These are phyloP conservation scores for Acrocephalus kingi DNA, from an alignment of 2,113 vertebrate species.

Conservation along the genomic window DNA sequence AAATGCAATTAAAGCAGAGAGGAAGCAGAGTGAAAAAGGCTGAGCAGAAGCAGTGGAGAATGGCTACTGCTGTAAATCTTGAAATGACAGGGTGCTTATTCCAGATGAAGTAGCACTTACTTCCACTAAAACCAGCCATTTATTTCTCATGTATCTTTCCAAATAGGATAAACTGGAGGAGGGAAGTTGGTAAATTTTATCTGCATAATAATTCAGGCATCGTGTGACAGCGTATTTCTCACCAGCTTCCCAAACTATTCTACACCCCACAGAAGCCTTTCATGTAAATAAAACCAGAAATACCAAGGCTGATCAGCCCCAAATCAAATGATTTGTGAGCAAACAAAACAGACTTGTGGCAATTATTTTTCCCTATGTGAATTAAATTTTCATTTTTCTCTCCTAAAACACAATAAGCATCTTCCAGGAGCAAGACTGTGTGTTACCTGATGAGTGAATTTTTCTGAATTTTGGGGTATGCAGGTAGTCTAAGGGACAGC, in stretches of 20 bases:
- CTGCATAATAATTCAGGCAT: background rate
- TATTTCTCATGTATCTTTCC: conserved; percentile 5
- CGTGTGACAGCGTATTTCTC: background rate
- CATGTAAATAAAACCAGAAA: background rate
- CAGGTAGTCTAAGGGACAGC: background rate
- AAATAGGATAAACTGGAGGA: conserved; percentile 18
- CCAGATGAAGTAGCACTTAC: conserved; percentile 1
- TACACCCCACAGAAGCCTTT: background rate
- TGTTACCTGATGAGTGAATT: background rate
- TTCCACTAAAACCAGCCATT: conserved; percentile 9
- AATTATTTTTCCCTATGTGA: background rate
- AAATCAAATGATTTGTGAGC: background rate
- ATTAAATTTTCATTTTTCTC: background rate
- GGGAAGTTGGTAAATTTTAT: conserved; percentile 14
- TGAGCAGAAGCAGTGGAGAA: background rate
- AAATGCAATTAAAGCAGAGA: background rate
- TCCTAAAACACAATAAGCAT: background rate
- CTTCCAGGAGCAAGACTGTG: background rate
- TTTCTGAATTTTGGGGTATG: background rate
- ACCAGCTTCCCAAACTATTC: background rate
- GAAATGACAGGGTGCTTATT: background rate
- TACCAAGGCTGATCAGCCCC: background rate
- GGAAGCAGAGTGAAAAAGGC: background rate
- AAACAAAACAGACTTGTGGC: background rate
- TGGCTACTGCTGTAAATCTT: background rate